Conservation (phyloP, 2,888 invertebrate species). For the Macaria notata region DNA sequence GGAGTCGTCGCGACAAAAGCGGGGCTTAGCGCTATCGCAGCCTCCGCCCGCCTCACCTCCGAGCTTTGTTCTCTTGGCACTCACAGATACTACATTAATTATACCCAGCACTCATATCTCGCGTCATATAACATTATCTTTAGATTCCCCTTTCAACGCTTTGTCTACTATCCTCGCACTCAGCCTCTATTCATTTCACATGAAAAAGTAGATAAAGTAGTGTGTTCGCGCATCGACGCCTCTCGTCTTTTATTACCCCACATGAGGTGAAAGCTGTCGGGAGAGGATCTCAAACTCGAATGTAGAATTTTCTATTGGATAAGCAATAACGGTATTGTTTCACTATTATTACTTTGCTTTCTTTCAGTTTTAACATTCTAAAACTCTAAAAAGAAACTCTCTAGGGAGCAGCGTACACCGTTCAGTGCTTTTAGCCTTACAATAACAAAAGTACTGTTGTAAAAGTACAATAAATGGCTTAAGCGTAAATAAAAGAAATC, state of each 20-base stretch:
- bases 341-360: conserved; percentile 7
- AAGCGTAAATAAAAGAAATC: conserved; percentile 10
- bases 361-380: conserved; percentile 17
- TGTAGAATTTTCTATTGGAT: not conserved
- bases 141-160: conserved; percentile 11
- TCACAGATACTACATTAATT: conserved; percentile 37
- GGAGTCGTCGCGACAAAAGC: conserved; percentile 37
- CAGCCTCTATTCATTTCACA: not conserved
- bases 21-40: conserved; percentile 23
- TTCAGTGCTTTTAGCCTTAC: conserved; percentile 9
- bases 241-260: not conserved
- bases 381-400: conserved; percentile 16
- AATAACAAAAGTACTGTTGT: conserved; percentile 1
- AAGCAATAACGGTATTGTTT: conserved; percentile 2
- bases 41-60: conserved; percentile 23
- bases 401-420: conserved; percentile 9
- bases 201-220: not conserved
- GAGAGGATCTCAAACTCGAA: not conserved
- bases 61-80: conserved; percentile 37
- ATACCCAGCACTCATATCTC: conserved; percentile 13
- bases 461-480: not conserved
- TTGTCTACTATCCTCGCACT: not conserved
- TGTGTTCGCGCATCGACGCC: not conserved
- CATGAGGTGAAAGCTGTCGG: not conserved
- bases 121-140: conserved; percentile 8